Base-by-base conservation (phyloP, 2,888 invertebrate genomes). In the Amiota mariae region DNA sequence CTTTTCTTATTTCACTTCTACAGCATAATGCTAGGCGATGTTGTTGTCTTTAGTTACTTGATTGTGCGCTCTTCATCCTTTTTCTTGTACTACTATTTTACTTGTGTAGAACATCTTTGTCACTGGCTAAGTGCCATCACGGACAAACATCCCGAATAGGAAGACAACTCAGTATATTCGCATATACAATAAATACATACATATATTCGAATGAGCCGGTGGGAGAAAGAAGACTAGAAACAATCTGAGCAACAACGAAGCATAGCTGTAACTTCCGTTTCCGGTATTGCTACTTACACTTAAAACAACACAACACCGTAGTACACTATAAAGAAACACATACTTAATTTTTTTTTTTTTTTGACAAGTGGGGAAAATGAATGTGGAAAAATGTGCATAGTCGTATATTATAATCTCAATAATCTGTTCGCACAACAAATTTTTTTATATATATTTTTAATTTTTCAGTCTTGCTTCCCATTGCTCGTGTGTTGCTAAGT, bases 241-340 rank as follows among this genome's bases (percentile, higher is more conserved):
- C 36, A 57, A 18, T 11, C 18, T 24, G 49, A 11, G 51, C 13
- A 67, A 51, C n/a, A 67, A 51, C 67, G 51, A 67, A 83, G 79
- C 79, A 77, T 80, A 77, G 81, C 83, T 81, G 80, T 80, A 76
- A 81, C 84, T 79, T 82, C 85, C 82, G 82, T 75, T 54, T 68
- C 73, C 73, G 73, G 51, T 59, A 56, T 63, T 68, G 73, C 54
- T 47, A 68, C 51, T 63, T 36, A 46, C 63, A 36, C 63, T 68
- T 68, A 59, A 59, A 12, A 15, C 2, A 59, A 20, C 20, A 59
- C 59, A 59, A 6, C 6, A 36, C 36, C 2, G 6, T 6, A 36
- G 36, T 36, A 36, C 36, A 63, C 63, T 63, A 11, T 12, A 63
- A 24, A 46, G 63, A 46, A n/a, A 63, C 12, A 36, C 57, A 24